phyloP scores from a whole-genome alignment of 2,797 vertebrate genomes.

The Enteromius afrohamiltoni region DNA sequence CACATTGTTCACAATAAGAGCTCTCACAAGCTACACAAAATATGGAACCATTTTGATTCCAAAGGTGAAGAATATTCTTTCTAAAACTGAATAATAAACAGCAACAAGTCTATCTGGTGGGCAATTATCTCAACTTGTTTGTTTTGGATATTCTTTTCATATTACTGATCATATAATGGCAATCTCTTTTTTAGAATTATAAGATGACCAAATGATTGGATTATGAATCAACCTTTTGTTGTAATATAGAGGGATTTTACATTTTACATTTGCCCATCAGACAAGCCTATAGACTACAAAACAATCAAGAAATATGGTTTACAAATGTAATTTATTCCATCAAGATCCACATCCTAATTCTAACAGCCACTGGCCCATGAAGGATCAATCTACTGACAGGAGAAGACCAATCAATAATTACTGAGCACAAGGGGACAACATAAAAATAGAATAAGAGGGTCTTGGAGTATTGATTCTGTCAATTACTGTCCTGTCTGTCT shows the following conservation, averaged over 20 bases:
- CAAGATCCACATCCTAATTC: constrained; percentile 15
- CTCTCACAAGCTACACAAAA: constrained; percentile 7
- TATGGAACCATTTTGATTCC: background rate
- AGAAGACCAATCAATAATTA: constrained; percentile 27
- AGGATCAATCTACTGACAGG: constrained; percentile 31
- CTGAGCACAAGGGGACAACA: constrained; percentile 31
- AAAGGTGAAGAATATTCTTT: background rate
- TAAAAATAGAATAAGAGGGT: constrained; percentile 45
- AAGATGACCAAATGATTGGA: background rate
- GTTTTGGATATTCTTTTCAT: background rate
- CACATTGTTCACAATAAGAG: constrained; percentile 25
- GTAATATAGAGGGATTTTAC: background rate
- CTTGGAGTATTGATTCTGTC: constrained; percentile 29
- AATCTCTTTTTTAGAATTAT: background rate
- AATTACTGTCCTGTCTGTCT: background rate
- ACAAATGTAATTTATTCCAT: constrained; percentile 4
- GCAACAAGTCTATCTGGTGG: background rate
- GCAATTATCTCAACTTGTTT: background rate
- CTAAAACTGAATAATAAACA: background rate
- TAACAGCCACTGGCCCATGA: background rate
- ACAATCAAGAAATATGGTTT: constrained; percentile 1
- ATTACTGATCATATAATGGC: background rate
- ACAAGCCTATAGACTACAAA: background rate
- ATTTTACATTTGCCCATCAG: background rate
- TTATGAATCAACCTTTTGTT: background rate